Percentiles rank a stretch among this genome's conserved stretches.
phyloP scores from a whole-genome alignment of 2,888 invertebrate species.

The Tigriopus californicus region DNA sequence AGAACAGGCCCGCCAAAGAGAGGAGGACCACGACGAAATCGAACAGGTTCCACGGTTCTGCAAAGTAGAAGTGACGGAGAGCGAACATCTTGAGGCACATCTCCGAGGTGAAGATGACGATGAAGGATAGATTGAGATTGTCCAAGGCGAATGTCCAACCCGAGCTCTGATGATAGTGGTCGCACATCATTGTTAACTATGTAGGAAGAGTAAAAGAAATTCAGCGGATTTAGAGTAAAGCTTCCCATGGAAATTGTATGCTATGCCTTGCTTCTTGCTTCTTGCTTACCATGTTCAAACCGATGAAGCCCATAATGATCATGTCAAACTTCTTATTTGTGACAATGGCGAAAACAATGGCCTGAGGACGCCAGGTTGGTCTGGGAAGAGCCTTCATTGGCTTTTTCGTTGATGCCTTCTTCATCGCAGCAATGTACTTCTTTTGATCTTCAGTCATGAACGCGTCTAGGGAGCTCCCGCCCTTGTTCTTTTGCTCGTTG shows the following conservation, averaged over 20 bases:
- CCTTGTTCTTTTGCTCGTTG: slow-evolving; percentile 37
- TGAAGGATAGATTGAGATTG: slow-evolving; percentile 90
- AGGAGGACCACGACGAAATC: slow-evolving; percentile 57
- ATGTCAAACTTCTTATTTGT: slow-evolving; percentile 98
- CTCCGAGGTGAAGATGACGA: slow-evolving; percentile 93
- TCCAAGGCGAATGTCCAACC: slow-evolving; percentile 43
- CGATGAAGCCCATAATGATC: slow-evolving; percentile 97
- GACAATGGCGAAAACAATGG: slow-evolving; percentile 87
- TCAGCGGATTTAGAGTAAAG: too few relatives aligned
- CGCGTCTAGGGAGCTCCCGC: slow-evolving; percentile 94
- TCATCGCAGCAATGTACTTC: slow-evolving; percentile 99
- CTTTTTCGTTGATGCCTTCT: slow-evolving; percentile 57
- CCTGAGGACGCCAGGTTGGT: slow-evolving; percentile 92
- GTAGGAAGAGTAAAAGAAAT: too few relatives aligned
- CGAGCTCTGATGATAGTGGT: slow-evolving; percentile 46
- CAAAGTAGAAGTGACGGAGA: slow-evolving; percentile 93
- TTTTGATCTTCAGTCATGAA: slow-evolving; percentile 99
- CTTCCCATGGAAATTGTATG: too few relatives aligned
- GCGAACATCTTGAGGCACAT: slow-evolving; percentile 96
- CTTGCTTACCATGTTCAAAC: slow-evolving; percentile 79
- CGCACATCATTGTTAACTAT: slow-evolving; percentile 85
- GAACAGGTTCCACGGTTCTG: slow-evolving; percentile 98
- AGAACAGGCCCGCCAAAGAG: slow-evolving; percentile 54
- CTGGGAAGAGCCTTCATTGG: slow-evolving; percentile 94
- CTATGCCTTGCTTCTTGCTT: too few relatives aligned